Evolutionary conservation across 2,888 invertebrate genomes (phyloP).

Genomic region (Xanthia icteritia): DNA sequence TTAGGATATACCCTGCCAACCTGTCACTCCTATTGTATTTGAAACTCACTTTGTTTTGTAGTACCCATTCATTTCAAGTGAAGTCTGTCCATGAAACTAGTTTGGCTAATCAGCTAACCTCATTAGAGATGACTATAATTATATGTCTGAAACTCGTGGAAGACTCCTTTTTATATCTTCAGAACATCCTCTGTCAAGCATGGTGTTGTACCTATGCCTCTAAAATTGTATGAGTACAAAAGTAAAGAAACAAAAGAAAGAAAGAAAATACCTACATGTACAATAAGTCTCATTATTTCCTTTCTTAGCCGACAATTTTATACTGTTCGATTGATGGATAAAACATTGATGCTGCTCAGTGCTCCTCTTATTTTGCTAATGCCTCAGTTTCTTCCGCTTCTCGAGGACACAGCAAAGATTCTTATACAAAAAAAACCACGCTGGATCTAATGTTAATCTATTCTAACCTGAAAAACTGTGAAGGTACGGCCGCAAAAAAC

Average conservation of each 20-base stretch:
- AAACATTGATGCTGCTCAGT: too few relatives aligned
- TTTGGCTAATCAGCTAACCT: neutral
- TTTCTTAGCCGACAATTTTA: too few relatives aligned
- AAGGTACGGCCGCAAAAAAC: slow-evolving; percentile 7
- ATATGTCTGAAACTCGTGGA: neutral
- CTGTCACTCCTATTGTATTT: slow-evolving; percentile 18
- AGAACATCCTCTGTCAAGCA: neutral
- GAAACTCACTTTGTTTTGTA: slow-evolving; percentile 2
- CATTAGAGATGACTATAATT: neutral
- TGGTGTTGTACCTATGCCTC: neutral
- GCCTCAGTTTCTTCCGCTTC: too few relatives aligned
- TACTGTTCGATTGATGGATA: too few relatives aligned
- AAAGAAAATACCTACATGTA: too few relatives aligned
- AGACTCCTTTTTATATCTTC: too few relatives aligned
- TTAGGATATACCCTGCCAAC: neutral
- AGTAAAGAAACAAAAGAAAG: too few relatives aligned
- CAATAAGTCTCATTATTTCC: too few relatives aligned
- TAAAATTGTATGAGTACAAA: too few relatives aligned
- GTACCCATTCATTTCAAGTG: neutral
- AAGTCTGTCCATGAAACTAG: slow-evolving; percentile 3
- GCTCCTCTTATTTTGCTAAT: too few relatives aligned
- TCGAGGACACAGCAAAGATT: neutral
- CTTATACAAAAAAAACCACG: neutral
- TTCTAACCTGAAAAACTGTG: neutral
- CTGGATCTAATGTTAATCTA: neutral